Base-by-base conservation (phyloP, 1,140 invertebrate species). In the Apis mellifera region DNA sequence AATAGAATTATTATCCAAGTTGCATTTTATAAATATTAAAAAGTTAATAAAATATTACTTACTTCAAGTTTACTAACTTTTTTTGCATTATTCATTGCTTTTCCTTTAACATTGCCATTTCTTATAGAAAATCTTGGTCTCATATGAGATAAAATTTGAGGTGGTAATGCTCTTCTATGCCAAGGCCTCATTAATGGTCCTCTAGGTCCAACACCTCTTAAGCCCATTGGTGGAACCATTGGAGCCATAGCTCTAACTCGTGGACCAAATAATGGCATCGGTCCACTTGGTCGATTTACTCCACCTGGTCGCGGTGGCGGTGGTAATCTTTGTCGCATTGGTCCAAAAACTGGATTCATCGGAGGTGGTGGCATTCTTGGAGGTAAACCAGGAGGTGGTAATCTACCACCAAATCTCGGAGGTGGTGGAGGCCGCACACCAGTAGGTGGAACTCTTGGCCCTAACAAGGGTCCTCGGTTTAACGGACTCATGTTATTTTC, bases 21-120 rank as follows among this genome's bases (percentile, higher is more conserved):
- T 19, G 1, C 19, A 9, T 42, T 65, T 1, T 23, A 23, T 2
- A 69, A 69, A 23, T 17, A 17, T 73, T 13, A 42, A 9, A 15
- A 71, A 26, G n/a, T n/a, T 11, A 5, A n/a, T n/a, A 60, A 15
- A 59, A 52, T 50, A 17, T 19, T 54, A 82, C 81, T 66, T 90
- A 93, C 93, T 84, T 93, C 90, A 1, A 91, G 62, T 83, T 92
- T 93, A 80, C 64, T 91, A 54, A 75, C 84, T 83, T 92, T 93
- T 42, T 91, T 93, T 1, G 79, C 59, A 64, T 82, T 91, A 78
- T 89, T 90, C 17, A 78, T 54, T n/a, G 54, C 48, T 87, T 93
- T 93, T 21, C 66, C 69, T 69, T 92, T 92, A 60, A 81, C 52
- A 60, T 82, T 90, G 0, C 78, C 86, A 26, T 93, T 90, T 23